These are phyloP conservation scores for Leptinotarsa texana DNA, from an alignment of 1,140 invertebrate genomes.

Conservation along the genomic window DNA sequence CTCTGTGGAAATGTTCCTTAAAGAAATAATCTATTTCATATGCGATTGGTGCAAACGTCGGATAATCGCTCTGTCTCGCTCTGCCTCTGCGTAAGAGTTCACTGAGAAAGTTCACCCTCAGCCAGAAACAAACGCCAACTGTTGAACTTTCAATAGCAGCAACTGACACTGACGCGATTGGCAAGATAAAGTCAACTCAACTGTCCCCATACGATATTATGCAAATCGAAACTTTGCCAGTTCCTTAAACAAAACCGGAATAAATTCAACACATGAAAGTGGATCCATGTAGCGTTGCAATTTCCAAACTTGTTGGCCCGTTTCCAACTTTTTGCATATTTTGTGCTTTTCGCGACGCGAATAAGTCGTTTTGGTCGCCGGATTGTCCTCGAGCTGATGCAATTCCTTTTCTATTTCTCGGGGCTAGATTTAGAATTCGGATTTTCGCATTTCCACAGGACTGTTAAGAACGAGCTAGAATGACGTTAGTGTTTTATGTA, in stretches of 20 bases:
- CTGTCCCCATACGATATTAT: background rate
- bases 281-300: background rate
- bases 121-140: background rate
- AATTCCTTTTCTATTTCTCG: constrained; percentile 3
- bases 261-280: constrained; percentile 3
- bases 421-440: background rate
- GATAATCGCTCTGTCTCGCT: too few relatives aligned
- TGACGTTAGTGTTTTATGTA: background rate
- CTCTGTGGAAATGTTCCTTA: too few relatives aligned
- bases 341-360: background rate
- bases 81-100: too few relatives aligned
- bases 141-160: background rate
- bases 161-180: background rate
- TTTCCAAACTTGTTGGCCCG: constrained; percentile 2
- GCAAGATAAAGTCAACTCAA: background rate
- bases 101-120: background rate
- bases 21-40: too few relatives aligned
- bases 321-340: constrained; percentile 6
- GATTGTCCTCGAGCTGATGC: background rate
- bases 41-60: too few relatives aligned
- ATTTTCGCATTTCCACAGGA: background rate
- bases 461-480: background rate
- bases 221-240: constrained; percentile 5
- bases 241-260: constrained; percentile 8
- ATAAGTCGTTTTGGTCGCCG: background rate